Evolutionary conservation across 1,140 invertebrate species (phyloP).

Genomic region (Manduca sexta): DNA sequence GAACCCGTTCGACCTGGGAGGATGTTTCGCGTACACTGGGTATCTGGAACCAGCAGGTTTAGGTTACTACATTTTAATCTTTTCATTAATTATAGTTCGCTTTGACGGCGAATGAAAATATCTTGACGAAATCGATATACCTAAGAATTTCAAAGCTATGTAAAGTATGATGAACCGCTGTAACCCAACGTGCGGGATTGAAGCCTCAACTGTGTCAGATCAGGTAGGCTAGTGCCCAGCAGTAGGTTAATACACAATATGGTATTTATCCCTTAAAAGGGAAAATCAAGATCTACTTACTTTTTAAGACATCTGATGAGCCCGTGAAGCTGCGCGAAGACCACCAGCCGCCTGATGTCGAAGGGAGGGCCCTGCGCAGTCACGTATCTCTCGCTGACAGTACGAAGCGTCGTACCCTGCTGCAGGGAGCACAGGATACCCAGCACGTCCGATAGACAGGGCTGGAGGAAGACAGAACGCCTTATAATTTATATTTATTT

Average conservation of each 20-base stretch:
- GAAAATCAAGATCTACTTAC: constrained; percentile 23
- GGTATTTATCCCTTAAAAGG: no score
- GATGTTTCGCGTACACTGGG: constrained; percentile 73
- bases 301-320: constrained; percentile 89
- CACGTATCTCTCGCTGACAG: constrained; percentile 83
- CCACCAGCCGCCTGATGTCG: constrained; percentile 90
- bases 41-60: constrained; percentile 69
- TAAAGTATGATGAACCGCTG: no score
- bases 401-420: constrained; percentile 87
- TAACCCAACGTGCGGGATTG: no score
- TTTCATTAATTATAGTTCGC: no score
- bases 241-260: no score
- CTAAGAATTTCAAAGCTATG: no score
- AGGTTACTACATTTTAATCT: no score
- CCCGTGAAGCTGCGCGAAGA: constrained; percentile 91
- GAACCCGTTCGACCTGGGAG: constrained; percentile 40
- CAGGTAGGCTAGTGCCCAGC: neutral
- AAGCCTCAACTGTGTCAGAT: no score
- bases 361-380: constrained; percentile 72
- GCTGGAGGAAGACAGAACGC: constrained; percentile 32
- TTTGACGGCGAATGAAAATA: neutral
- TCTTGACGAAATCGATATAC: no score
- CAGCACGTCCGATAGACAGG: constrained; percentile 84
- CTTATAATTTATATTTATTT: no score
- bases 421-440: constrained; percentile 88